phyloP scores from a whole-genome alignment of 1,140 invertebrate species.

The Steinernema feltiae region DNA sequence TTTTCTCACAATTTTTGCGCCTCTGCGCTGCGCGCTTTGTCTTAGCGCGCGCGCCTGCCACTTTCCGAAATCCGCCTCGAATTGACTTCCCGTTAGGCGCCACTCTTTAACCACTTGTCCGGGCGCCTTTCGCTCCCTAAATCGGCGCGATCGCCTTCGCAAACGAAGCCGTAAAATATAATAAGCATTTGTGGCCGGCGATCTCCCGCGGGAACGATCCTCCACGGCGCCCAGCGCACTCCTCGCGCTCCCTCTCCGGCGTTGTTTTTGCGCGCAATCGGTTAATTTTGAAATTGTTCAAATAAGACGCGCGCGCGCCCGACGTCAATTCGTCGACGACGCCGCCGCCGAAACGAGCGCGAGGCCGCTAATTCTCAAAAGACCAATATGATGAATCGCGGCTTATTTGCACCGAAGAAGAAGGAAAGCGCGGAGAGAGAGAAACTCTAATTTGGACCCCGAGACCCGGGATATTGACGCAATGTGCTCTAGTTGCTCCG shows the following conservation, averaged over 20 bases:
- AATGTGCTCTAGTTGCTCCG: neutral
- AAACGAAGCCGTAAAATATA: constrained; percentile 13
- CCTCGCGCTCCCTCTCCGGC: neutral
- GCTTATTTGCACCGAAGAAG: constrained; percentile 26
- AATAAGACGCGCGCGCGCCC: constrained; percentile 3
- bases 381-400: constrained; percentile 34
- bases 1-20: too few relatives aligned
- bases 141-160: constrained; percentile 10
- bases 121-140: neutral
- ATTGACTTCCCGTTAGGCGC: too few relatives aligned
- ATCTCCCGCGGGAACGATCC: constrained; percentile 3
- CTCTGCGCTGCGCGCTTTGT: too few relatives aligned
- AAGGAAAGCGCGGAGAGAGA: neutral
- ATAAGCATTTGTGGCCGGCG: neutral
- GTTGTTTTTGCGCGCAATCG: constrained; percentile 13
- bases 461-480: constrained; percentile 12
- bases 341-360: constrained; percentile 17
- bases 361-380: constrained; percentile 29
- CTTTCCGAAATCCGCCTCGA: too few relatives aligned
- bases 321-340: constrained; percentile 7
- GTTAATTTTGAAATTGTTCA: constrained; percentile 15
- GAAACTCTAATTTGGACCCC: constrained; percentile 8
- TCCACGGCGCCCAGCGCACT: neutral
- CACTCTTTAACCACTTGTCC: too few relatives aligned
- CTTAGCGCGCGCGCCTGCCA: too few relatives aligned